Conservation (phyloP, 2,797 vertebrate genomes). For the Molossus molossus region DNA sequence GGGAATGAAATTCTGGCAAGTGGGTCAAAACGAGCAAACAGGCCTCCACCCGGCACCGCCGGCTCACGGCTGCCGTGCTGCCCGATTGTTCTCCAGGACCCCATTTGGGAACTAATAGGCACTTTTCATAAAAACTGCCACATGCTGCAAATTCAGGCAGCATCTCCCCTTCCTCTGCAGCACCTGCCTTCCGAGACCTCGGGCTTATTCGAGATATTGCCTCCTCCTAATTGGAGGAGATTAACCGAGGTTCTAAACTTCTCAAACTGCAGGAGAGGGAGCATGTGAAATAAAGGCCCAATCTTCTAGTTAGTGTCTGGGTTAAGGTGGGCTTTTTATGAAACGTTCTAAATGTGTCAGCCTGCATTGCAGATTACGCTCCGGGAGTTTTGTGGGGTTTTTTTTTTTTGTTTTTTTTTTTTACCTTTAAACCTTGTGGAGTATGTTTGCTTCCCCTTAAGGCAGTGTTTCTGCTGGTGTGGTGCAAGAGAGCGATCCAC, state of each 20-base stretch:
- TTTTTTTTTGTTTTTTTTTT: not conserved
- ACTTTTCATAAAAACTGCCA: slow-evolving; percentile 28
- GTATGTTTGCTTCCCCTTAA: not conserved
- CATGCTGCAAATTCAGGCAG: not conserved
- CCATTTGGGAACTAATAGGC: not conserved
- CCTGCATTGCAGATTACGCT: not conserved
- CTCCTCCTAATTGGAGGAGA: not conserved
- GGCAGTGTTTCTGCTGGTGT: not conserved
- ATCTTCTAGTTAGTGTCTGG: not conserved
- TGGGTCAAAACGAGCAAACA: not conserved
- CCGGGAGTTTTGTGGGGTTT: not conserved
- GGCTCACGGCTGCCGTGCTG: not conserved
- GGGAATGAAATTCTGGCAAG: slow-evolving; percentile 48
- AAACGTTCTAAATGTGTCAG: not conserved
- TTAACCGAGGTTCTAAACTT: slow-evolving; percentile 15
- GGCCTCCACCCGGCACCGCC: not conserved
- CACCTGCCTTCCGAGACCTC: not conserved
- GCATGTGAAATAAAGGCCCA: not conserved
- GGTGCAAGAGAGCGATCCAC: not conserved
- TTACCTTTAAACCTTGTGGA: not conserved
- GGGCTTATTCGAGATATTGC: not conserved
- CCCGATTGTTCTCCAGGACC: slow-evolving; percentile 27
- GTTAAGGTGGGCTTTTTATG: not conserved
- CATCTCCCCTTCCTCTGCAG: not conserved
- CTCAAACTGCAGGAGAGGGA: not conserved